Evolutionary conservation across 2,888 invertebrate species (phyloP).

Genomic region (Hydrotaea cyrtoneurina): DNA sequence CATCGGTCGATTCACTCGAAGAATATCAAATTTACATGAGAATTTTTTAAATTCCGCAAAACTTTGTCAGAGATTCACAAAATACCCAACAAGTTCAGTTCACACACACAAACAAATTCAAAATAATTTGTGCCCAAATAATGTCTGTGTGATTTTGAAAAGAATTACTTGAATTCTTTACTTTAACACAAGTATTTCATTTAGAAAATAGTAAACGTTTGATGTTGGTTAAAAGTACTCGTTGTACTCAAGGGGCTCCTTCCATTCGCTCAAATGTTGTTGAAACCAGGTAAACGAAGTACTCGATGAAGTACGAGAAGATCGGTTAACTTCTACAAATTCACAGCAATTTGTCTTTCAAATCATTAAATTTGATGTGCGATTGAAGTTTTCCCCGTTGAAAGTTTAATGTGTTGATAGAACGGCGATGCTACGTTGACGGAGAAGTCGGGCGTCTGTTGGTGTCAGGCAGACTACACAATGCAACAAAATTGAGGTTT

Average conservation of each 20-base stretch:
- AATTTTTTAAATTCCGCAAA: slow-evolving; percentile 4
- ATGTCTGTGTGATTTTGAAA: too few species aligned
- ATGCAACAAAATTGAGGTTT: too few species aligned
- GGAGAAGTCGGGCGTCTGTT: neutral
- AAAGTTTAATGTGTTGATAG: slow-evolving; percentile 7
- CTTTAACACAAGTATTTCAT: too few species aligned
- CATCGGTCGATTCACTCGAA: slow-evolving; percentile 25
- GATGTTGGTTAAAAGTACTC: too few species aligned
- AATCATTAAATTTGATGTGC: slow-evolving; percentile 33
- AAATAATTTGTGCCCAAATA: neutral
- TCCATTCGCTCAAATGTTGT: too few species aligned
- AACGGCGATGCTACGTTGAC: neutral
- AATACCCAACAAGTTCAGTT: neutral
- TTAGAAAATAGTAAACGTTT: too few species aligned
- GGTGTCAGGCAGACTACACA: too few species aligned
- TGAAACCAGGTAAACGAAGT: neutral
- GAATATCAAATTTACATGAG: slow-evolving; percentile 48
- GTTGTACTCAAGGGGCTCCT: too few species aligned
- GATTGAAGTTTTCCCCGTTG: slow-evolving; percentile 44
- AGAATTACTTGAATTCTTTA: too few species aligned
- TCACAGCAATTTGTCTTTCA: slow-evolving; percentile 40
- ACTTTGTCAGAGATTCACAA: neutral
- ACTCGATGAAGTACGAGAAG: neutral
- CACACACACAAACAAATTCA: slow-evolving; percentile 7
- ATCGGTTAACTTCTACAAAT: neutral